Evolutionary conservation across 2,888 invertebrate species (phyloP), one percentile per base, ranked within the genome.

Genomic region (Leucophenga maculata): DNA sequence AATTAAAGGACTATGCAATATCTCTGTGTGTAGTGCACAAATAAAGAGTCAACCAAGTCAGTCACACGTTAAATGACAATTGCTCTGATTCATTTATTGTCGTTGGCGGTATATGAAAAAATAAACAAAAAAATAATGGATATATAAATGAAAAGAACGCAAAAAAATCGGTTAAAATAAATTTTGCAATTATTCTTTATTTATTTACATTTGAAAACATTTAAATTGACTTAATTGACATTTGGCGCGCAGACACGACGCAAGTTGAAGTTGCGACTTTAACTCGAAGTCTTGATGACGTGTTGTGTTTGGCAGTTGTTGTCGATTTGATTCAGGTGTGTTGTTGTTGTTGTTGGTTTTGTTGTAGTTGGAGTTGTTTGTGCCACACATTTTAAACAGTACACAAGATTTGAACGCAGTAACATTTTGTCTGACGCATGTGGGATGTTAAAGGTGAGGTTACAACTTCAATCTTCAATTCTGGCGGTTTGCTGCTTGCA

Each of bases 381-480:
- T 55, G 31, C 31, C 59, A 32, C 59, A 62, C 62, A 52, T 68
- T 62, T 69, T 14, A 39, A 39, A 39, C 39, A 39, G 11, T 39
- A 11, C 39, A 39, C 39, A 39, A 39, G 39, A 39, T 39, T 39
- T 39, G 9, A 39, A 39, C 39, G 39, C 39, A 39, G 39, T 39
- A 11, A 39, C 39, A 39, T 39, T 39, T 39, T 39, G 39, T 39
- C 39, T 39, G 76, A 83, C 81, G 85, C 80, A 85, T 85, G 85
- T 85, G 85, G 85, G 85, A 85, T 82, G 85, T 85, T 85, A 83
- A 85, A 85, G 85, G 85, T 85, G 85, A 85, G 85, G 85, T 85
- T 82, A 77, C 16, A 64, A 48, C 64, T 13, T 22, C 13, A 22
- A 20, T 14, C n/a, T 64, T 22, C n/a, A 14, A n/a, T 14, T 46